Percentiles rank a stretch among this genome's conserved stretches.
Evolutionary conservation across 2,888 invertebrate genomes (phyloP).

Genomic region (Drosophila parthenogenetica): DNA sequence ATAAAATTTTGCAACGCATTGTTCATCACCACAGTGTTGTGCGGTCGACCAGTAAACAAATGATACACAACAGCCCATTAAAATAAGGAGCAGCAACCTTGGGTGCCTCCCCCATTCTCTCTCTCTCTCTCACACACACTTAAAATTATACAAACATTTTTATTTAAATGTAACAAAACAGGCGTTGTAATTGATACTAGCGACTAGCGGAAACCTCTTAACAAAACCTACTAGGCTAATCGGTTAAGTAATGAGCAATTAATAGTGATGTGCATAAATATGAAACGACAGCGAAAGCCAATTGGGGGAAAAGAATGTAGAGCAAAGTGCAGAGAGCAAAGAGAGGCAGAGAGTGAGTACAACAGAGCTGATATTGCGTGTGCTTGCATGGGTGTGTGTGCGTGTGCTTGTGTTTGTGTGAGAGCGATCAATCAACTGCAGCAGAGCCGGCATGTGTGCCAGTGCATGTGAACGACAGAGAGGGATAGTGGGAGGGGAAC

Average conservation of each 20-base stretch:
- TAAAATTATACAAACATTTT: conserved; percentile 5
- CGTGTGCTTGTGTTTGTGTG: conserved; percentile 1
- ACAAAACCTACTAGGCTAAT: too few species aligned
- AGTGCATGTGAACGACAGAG: background rate
- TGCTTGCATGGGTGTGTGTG: conserved; percentile 3
- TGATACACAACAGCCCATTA: conserved; percentile 13
- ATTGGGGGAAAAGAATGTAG: conserved; percentile 20
- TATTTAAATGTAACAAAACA: conserved; percentile 10
- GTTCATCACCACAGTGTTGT: background rate
- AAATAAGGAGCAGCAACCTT: conserved; percentile 9
- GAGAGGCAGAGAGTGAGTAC: background rate
- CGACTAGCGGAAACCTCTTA: too few species aligned
- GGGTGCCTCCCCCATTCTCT: conserved; percentile 2
- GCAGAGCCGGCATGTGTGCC: conserved; percentile 11
- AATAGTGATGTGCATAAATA: conserved; percentile 21
- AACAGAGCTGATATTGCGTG: conserved; percentile 36
- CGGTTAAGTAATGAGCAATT: too few species aligned
- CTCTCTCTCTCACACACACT: background rate
- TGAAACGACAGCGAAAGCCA: conserved; percentile 42
- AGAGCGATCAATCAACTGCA: conserved; percentile 21
- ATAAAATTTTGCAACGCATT: conserved; percentile 1
- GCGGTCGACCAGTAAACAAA: conserved; percentile 10
- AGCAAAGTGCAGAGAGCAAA: background rate
- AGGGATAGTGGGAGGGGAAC: background rate
- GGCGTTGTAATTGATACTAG: background rate